These are phyloP conservation scores for Monochamus saltuarius DNA, from an alignment of 1,140 invertebrate genomes.

Conservation along the genomic window DNA sequence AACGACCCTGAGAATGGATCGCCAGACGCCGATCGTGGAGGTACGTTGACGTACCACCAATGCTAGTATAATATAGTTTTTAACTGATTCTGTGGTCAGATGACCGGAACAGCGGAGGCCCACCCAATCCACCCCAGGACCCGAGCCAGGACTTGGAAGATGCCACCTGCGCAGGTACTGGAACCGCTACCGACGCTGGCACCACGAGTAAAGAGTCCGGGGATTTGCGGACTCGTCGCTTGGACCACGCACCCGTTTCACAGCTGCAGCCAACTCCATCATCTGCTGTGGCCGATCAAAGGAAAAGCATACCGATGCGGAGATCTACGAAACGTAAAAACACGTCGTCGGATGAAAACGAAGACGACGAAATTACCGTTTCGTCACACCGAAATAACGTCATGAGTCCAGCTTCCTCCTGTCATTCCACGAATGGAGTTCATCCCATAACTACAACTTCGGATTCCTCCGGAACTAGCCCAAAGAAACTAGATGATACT, in stretches of 20 bases:
- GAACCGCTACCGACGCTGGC: conserved; percentile 29
- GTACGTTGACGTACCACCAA: conserved; percentile 55
- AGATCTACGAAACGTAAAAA: conserved; percentile 59
- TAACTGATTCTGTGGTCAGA: conserved; percentile 51
- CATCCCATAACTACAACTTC: conserved; percentile 50
- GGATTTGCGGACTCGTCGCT: conserved; percentile 57
- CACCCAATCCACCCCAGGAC: conserved; percentile 58
- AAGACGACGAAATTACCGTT: conserved; percentile 54
- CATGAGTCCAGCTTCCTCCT: conserved; percentile 63
- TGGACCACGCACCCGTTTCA: conserved; percentile 53
- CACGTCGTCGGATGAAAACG: conserved; percentile 61
- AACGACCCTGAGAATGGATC: conserved; percentile 83
- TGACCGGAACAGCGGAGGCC: conserved; percentile 59
- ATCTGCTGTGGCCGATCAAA: conserved; percentile 27
- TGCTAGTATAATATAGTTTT: conserved; percentile 40
- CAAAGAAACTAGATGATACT: conserved; percentile 50
- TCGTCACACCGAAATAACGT: conserved; percentile 52
- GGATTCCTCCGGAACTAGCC: conserved; percentile 51
- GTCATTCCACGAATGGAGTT: conserved; percentile 51
- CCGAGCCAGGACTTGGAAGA: conserved; percentile 57
- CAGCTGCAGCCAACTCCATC: conserved; percentile 47
- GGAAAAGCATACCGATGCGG: conserved; percentile 40
- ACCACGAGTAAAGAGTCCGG: conserved; percentile 57
- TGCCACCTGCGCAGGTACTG: conserved; percentile 46
- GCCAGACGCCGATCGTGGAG: conserved; percentile 77